Evolutionary conservation across 37 sponge, comb jelly and placozoan species (phyloP), one percentile per base, ranked within the genome.

Genomic region (Petrosia ficiformis): DNA sequence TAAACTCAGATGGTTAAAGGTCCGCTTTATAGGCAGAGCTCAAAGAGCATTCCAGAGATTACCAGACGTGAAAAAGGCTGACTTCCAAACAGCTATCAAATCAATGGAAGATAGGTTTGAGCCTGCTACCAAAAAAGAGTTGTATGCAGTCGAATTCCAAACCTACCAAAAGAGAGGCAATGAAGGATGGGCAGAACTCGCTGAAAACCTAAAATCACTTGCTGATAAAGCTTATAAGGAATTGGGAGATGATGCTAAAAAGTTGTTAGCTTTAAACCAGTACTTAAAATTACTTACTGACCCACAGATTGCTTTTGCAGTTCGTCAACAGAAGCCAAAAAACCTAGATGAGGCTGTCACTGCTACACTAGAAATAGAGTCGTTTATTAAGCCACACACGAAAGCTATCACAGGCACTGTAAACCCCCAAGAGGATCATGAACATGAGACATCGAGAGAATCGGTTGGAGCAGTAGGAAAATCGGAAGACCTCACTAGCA

Each of bases 51-150:
- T 71, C 48, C 21, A 42, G 10, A 22, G 57, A 38, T 41, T 81
- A 2, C 40, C 82, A 3, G 75, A 39, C 2, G 67, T 22, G 4
- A 30, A 30, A 25, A n/a, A 28, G 1, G 68, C 58, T 0, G 22
- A 25, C 4, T 81, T 56, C 42, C 68, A 4, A 3, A 3, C 4
- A 22, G 38, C 44, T 0, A 29, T 31, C 22, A 28, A 2, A 3
- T 74, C 75, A 21, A 41, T 81, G n/a, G 65, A 65, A 68, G 69
- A 72, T 56, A 8, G 74, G 52, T 81, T 81, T 65, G 82, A 81
- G 44, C 82, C 75, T 5, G 35, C 58, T 16, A 22, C 42, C 31
- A 38, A 48, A 29, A 61, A 60, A 8, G 65, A 71, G 1, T 40
- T 57, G 2, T 71, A 80, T 60, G 37, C 3, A 22, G 80, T 65